Conservation (phyloP, 2,888 invertebrate genomes). For the Zonitis immaculata region DNA sequence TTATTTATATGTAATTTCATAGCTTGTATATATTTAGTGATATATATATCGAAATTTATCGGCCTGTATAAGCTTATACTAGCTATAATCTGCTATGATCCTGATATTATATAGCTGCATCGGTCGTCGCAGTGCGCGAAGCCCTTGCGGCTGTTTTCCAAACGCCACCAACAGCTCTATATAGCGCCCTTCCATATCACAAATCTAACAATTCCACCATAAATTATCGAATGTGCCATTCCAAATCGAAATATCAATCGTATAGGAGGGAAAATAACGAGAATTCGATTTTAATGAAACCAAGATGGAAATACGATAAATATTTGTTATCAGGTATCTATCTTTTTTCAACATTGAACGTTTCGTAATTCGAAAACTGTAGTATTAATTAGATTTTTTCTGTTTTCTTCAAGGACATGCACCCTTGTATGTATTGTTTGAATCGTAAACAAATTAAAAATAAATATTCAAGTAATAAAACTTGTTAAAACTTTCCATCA, state of each 20-base stretch:
- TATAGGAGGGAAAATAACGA: neutral
- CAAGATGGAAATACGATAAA: neutral
- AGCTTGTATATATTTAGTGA: neutral
- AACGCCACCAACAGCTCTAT: conserved; percentile 7
- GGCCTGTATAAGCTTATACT: conserved; percentile 45
- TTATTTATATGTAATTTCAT: neutral
- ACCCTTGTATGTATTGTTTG: conserved; percentile 10
- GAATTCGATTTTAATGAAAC: neutral
- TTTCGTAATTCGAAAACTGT: too few relatives aligned
- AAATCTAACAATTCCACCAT: neutral
- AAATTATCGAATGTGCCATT: neutral
- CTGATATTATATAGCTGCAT: conserved; percentile 46
- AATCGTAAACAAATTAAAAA: conserved; percentile 21
- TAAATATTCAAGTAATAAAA: conserved; percentile 31
- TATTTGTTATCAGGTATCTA: neutral
- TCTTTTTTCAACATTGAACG: too few relatives aligned
- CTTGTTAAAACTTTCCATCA: conserved; percentile 27
- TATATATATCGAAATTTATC: conserved; percentile 36
- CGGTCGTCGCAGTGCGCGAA: conserved; percentile 30
- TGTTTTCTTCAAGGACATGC: neutral
- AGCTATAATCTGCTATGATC: conserved; percentile 47
- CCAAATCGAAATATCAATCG: neutral
- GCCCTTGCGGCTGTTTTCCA: conserved; percentile 16
- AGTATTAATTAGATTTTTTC: neutral
- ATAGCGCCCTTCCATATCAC: neutral